Percentiles rank a stretch among this genome's conserved stretches.
Evolutionary conservation across 2,888 invertebrate genomes (phyloP).

Genomic region (Bombylius major): DNA sequence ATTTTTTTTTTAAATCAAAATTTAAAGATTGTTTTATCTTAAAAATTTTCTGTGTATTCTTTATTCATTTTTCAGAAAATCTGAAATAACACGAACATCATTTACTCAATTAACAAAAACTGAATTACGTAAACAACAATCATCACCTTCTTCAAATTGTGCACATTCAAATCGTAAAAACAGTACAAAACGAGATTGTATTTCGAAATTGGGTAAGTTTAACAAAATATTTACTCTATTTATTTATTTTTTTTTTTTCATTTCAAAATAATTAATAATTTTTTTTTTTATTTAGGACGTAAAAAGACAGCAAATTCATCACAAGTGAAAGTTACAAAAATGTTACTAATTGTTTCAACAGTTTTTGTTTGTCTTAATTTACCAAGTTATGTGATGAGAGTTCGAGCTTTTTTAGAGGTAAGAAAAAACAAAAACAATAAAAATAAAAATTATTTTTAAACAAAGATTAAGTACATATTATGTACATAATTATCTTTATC

Average conservation of each 20-base stretch:
- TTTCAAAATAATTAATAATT: not conserved
- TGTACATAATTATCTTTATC: too few relatives aligned
- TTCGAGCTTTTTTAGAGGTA: constrained; percentile 48
- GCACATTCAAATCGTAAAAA: constrained; percentile 28
- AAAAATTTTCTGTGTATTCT: not conserved
- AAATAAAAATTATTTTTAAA: too few relatives aligned
- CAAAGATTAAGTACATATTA: too few relatives aligned
- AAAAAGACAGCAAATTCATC: constrained; percentile 37
- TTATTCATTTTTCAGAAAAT: constrained; percentile 5
- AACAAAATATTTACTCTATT: not conserved
- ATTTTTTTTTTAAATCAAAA: too few relatives aligned
- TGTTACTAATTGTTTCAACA: constrained; percentile 69
- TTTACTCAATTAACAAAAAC: constrained; percentile 20
- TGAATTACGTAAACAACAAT: constrained; percentile 22
- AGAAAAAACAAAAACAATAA: too few relatives aligned
- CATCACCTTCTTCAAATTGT: constrained; percentile 17
- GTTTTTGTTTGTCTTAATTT: constrained; percentile 66
- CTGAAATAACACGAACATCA: constrained; percentile 1
- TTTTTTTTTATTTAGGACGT: constrained; percentile 22
- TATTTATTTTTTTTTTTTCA: not conserved
- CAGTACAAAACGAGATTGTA: constrained; percentile 18
- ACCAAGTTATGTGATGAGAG: constrained; percentile 59
- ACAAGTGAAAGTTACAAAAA: constrained; percentile 63
- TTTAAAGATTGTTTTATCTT: too few relatives aligned
- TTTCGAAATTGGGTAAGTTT: constrained; percentile 25